Percentiles rank a stretch among this genome's conserved stretches.
phyloP scores from a whole-genome alignment of 2,797 vertebrate species.

The Ctenopoma kingsleyae region DNA sequence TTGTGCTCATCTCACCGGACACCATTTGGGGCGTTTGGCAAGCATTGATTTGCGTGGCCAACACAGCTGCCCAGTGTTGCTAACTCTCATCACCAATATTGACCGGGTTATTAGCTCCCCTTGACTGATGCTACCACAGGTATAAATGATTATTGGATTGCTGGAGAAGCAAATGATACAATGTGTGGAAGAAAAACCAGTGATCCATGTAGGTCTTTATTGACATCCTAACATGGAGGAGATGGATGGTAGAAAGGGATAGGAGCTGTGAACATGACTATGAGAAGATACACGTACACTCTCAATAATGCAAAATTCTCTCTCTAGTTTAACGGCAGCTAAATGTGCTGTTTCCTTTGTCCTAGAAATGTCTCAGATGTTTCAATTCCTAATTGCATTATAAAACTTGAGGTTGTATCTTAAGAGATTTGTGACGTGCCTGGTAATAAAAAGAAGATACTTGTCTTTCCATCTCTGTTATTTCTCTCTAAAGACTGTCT shows the following conservation, averaged over 20 bases:
- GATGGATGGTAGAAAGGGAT: not conserved
- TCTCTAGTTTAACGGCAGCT: not conserved
- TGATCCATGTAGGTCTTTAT: constrained; percentile 21
- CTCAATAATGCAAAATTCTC: not conserved
- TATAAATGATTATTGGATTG: constrained; percentile 56
- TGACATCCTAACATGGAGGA: constrained; percentile 17
- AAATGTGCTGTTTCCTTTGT: not conserved
- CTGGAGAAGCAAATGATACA: constrained; percentile 32
- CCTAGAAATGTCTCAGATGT: constrained; percentile 3
- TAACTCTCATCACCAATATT: constrained; percentile 47
- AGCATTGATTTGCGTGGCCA: constrained; percentile 35
- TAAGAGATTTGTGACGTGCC: constrained; percentile 24
- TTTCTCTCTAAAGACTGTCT: constrained; percentile 33
- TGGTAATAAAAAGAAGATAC: constrained; percentile 34
- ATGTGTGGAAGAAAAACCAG: constrained; percentile 18
- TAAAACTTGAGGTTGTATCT: constrained; percentile 15
- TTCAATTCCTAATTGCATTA: constrained; percentile 1
- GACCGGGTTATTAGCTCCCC: constrained; percentile 60
- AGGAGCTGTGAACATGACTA: not conserved
- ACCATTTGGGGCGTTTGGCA: constrained; percentile 27
- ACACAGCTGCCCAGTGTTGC: constrained; percentile 26
- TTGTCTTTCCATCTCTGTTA: constrained; percentile 33
- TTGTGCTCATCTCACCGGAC: constrained; percentile 20
- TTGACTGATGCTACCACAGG: constrained; percentile 49
- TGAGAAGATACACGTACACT: not conserved